A percentile compares a stretch with the other conserved stretches of the same genome.
Evolutionary conservation across 2,113 vertebrate genomes (phyloP).

Genomic region (Prunella himalayana): DNA sequence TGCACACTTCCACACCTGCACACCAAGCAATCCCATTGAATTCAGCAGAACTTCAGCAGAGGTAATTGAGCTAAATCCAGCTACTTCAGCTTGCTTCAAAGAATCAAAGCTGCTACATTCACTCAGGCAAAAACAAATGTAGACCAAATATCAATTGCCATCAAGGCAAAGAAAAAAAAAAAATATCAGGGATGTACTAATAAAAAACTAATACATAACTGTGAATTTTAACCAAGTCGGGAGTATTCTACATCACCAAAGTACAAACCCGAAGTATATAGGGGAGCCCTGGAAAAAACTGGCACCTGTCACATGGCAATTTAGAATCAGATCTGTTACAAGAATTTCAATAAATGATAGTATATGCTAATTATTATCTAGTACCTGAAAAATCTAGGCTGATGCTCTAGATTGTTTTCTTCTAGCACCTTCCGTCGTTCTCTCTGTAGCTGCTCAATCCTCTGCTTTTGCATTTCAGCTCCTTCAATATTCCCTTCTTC

Average conservation of each 20-base stretch:
- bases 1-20: background rate
- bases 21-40: background rate
- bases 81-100: background rate
- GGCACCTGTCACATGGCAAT: background rate
- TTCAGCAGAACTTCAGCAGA: background rate
- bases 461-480: constrained; percentile 91
- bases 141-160: background rate
- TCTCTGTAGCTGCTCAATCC: constrained; percentile 92
- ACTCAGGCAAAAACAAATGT: background rate
- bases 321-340: background rate
- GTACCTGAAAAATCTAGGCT: constrained; percentile 93
- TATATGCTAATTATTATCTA: background rate
- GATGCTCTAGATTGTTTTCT: constrained; percentile 82
- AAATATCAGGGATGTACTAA: background rate
- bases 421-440: constrained; percentile 85
- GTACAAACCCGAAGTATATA: background rate
- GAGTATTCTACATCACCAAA: background rate
- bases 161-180: background rate
- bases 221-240: background rate
- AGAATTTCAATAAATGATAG: background rate
- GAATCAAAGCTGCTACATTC: background rate
- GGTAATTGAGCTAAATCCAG: background rate
- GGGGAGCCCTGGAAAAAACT: background rate
- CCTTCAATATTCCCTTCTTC: constrained; percentile 90
- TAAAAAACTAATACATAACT: background rate